phyloP scores from a whole-genome alignment of 2,113 vertebrate species.

The Zosterops lateralis region DNA sequence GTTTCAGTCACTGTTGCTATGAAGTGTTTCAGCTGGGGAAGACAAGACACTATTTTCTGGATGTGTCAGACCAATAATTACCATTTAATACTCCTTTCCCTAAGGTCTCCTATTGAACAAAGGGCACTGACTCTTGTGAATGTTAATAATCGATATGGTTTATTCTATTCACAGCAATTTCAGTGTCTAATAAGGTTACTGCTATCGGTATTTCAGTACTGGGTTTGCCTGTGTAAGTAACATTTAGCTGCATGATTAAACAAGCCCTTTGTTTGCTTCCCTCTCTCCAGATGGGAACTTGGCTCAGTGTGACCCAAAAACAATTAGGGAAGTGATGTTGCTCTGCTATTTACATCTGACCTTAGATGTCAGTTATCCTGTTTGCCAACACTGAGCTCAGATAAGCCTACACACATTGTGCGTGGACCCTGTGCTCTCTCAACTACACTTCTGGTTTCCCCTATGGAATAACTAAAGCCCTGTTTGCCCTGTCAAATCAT shows the following conservation, averaged over 20 bases:
- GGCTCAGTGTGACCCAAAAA: constrained; percentile 28
- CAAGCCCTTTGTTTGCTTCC: constrained; percentile 14
- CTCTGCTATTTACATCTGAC: constrained; percentile 37
- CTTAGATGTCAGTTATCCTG: constrained; percentile 8
- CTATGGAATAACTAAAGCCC: background rate
- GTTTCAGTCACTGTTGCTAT: background rate
- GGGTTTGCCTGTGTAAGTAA: background rate
- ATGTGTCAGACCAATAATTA: background rate
- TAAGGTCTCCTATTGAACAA: background rate
- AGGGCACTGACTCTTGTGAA: background rate
- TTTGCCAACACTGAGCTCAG: constrained; percentile 6
- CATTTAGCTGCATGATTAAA: constrained; percentile 30
- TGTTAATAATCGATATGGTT: background rate
- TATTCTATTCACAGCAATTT: constrained; percentile 12
- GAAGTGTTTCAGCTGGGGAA: background rate
- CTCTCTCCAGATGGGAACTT: constrained; percentile 43
- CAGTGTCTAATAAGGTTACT: constrained; percentile 27
- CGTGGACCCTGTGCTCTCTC: background rate
- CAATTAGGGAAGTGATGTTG: constrained; percentile 38
- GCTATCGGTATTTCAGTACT: background rate
- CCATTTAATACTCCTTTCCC: background rate
- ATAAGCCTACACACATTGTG: background rate
- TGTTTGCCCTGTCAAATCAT: background rate
- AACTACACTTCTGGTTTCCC: background rate
- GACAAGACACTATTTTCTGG: constrained; percentile 3